Evolutionary conservation across 2,113 vertebrate genomes (phyloP).

Genomic region (Aptenodytes patagonicus): DNA sequence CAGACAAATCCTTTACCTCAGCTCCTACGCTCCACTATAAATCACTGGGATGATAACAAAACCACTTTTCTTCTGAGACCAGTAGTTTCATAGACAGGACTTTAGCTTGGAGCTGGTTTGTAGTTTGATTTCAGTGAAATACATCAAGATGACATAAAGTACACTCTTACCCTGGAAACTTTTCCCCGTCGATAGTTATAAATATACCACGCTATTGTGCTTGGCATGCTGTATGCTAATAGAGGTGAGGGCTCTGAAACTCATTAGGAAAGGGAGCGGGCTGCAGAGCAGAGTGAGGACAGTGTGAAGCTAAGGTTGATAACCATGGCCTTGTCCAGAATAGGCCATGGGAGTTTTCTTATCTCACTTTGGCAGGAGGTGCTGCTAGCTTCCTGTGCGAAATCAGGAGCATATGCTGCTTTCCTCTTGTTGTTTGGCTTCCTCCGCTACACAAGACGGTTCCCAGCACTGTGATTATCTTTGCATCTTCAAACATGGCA

Average conservation of each 20-base stretch:
- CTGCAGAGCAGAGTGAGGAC: constrained; percentile 71
- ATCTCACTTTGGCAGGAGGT: constrained; percentile 97
- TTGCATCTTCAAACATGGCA: constrained; percentile 99
- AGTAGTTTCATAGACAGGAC: constrained; percentile 65
- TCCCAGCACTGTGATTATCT: constrained; percentile 99
- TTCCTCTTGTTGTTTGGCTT: constrained; percentile 99
- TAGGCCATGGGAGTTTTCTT: constrained; percentile 98
- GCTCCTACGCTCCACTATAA: not conserved
- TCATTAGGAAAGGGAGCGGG: constrained; percentile 76
- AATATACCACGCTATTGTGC: constrained; percentile 75
- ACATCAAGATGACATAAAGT: constrained; percentile 66
- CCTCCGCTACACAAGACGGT: constrained; percentile 95
- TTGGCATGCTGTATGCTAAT: constrained; percentile 72
- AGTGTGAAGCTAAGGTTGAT: constrained; percentile 79
- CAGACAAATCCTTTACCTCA: not conserved
- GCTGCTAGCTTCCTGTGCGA: constrained; percentile 97
- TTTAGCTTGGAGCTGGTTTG: constrained; percentile 67
- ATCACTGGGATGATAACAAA: not conserved
- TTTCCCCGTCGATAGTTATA: constrained; percentile 71
- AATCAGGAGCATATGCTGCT: constrained; percentile 92
- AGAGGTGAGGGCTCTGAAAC: constrained; percentile 67
- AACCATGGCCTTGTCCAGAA: constrained; percentile 87
- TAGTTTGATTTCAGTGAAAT: constrained; percentile 56
- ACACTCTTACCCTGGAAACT: constrained; percentile 71
- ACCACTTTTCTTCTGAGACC: not conserved